These are phyloP conservation scores for Alitta virens DNA, from an alignment of 2,888 invertebrate species.

Conservation along the genomic window DNA sequence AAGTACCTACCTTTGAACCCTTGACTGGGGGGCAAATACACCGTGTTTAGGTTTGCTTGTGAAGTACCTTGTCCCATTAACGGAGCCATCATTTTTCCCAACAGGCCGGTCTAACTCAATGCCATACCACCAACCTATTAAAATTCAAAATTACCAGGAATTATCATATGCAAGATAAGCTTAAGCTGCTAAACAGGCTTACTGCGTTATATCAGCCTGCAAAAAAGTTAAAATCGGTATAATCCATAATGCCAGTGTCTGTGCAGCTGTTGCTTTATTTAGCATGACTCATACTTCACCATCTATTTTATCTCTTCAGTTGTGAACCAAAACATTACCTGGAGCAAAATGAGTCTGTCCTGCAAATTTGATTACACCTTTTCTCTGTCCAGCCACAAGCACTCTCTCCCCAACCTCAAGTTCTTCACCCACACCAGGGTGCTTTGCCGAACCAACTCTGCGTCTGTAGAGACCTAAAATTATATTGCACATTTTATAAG, in stretches of 20 bases:
- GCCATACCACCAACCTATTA: conserved; percentile 57
- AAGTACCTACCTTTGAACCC: conserved; percentile 53
- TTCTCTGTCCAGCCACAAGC: conserved; percentile 56
- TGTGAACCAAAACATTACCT: conserved; percentile 39
- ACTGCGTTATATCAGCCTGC: too few relatives aligned
- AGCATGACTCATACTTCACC: too few relatives aligned
- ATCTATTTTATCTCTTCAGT: too few relatives aligned
- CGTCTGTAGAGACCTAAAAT: too few relatives aligned
- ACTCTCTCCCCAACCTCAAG: conserved; percentile 56
- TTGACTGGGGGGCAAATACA: conserved; percentile 54
- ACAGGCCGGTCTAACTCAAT: conserved; percentile 54
- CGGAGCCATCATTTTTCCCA: conserved; percentile 56
- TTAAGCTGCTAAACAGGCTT: too few relatives aligned
- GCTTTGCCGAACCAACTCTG: too few relatives aligned
- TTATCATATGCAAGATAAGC: too few relatives aligned
- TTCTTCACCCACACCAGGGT: conserved; percentile 1
- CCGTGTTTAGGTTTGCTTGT: conserved; percentile 52
- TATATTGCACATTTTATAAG: too few relatives aligned
- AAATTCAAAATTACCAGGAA: neutral
- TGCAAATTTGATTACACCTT: conserved; percentile 56
- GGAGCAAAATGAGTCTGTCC: conserved; percentile 59
- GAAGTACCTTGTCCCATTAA: conserved; percentile 52
- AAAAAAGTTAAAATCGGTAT: too few relatives aligned
- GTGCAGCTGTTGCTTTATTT: too few relatives aligned
- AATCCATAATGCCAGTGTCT: too few relatives aligned